Percentiles rank a stretch among this genome's conserved stretches.
phyloP scores from a whole-genome alignment of 2,113 vertebrate genomes.

The Poicephalus gulielmi region DNA sequence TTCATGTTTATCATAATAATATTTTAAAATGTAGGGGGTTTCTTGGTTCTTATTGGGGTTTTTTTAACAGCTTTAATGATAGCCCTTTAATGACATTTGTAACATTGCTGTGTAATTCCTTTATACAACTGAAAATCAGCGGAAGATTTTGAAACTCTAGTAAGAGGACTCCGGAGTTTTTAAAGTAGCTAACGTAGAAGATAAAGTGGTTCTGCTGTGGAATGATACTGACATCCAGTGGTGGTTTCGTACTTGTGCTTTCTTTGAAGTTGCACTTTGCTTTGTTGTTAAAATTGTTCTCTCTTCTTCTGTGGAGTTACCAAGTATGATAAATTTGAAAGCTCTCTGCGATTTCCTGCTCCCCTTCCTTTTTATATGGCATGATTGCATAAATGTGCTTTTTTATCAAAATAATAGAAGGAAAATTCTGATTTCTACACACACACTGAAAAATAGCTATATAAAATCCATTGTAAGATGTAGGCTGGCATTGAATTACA shows the following conservation, averaged over 20 bases:
- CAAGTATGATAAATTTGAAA: not conserved
- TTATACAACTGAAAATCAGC: not conserved
- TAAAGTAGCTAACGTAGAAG: not conserved
- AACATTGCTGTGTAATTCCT: not conserved
- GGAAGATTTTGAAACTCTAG: not conserved
- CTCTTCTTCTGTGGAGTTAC: not conserved
- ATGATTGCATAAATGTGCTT: not conserved
- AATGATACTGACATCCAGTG: constrained; percentile 55
- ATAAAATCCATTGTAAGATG: not conserved
- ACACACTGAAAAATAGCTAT: not conserved
- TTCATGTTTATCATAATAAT: not conserved
- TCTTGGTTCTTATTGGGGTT: not conserved
- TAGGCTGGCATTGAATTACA: not conserved
- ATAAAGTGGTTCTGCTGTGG: not conserved
- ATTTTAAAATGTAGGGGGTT: not conserved
- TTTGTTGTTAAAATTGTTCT: not conserved
- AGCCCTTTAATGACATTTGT: not conserved
- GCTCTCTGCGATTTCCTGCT: not conserved
- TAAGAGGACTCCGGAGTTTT: not conserved
- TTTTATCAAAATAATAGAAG: not conserved
- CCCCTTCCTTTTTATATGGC: not conserved
- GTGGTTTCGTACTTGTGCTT: not conserved
- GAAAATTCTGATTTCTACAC: not conserved
- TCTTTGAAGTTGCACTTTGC: not conserved
- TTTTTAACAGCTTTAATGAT: not conserved